Conservation (phyloP, 1,140 invertebrate species). For the Drosophila willistoni region DNA sequence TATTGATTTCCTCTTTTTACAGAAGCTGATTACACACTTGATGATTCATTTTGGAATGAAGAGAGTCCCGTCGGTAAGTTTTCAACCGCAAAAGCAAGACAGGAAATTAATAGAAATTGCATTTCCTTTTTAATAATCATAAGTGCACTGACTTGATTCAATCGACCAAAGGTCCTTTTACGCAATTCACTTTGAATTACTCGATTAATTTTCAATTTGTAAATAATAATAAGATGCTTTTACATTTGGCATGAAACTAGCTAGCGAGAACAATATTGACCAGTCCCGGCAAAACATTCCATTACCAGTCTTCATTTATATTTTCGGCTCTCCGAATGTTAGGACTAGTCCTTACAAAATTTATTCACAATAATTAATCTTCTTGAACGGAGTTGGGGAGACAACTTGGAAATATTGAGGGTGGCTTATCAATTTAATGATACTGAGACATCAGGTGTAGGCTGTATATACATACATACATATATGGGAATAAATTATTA, state of each 20-base stretch:
- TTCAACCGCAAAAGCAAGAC: neutral
- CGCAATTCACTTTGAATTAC: too few species aligned
- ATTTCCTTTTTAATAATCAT: too few species aligned
- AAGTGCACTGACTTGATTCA: too few species aligned
- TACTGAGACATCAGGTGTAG: neutral
- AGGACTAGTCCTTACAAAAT: neutral
- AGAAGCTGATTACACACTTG: constrained; percentile 95
- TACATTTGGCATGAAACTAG: too few species aligned
- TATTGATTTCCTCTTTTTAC: constrained; percentile 83
- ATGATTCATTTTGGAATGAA: constrained; percentile 96
- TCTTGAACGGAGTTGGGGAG: neutral
- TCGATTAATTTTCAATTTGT: too few species aligned
- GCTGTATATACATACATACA: neutral
- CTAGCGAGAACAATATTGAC: too few species aligned
- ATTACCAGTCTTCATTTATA: neutral
- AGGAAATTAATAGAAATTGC: too few species aligned
- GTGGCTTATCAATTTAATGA: neutral
- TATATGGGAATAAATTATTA: neutral
- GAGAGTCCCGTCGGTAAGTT: constrained; percentile 93
- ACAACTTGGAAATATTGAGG: neutral
- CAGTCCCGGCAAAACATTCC: too few species aligned
- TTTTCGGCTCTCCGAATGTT: neutral
- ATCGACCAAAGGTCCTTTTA: too few species aligned
- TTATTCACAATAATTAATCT: neutral
- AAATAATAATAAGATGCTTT: too few species aligned